phyloP scores from a whole-genome alignment of 2,888 invertebrate genomes.

The Drosophila nr. perissopoda region DNA sequence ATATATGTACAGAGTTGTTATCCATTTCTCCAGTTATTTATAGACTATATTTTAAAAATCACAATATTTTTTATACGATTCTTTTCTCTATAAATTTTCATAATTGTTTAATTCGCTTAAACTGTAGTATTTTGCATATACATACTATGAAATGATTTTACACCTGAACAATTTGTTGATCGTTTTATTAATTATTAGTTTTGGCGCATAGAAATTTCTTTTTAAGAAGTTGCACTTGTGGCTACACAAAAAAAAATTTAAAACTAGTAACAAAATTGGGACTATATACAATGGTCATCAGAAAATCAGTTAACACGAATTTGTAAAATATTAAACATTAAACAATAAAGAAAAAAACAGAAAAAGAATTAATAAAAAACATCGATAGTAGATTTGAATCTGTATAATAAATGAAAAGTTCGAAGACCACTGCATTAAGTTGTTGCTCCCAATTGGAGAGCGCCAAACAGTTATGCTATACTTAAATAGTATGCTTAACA shows the following conservation, averaged over 20 bases:
- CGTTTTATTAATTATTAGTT: constrained; percentile 14
- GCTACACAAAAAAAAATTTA: not conserved
- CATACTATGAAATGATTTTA: constrained; percentile 36
- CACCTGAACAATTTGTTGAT: constrained; percentile 46
- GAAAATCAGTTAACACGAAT: not conserved
- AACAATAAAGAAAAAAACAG: too few species aligned
- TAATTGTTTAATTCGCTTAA: constrained; percentile 43
- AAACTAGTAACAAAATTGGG: not conserved
- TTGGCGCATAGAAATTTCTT: constrained; percentile 28
- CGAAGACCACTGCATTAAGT: not conserved
- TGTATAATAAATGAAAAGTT: not conserved
- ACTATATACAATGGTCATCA: not conserved
- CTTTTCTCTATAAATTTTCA: constrained; percentile 41
- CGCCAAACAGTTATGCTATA: constrained; percentile 1
- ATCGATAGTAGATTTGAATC: too few species aligned
- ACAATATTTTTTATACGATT: constrained; percentile 55
- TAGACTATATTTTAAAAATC: constrained; percentile 56
- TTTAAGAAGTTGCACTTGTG: not conserved
- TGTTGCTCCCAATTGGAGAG: not conserved
- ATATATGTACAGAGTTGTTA: constrained; percentile 29
- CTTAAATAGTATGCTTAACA: constrained; percentile 18
- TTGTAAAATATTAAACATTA: not conserved
- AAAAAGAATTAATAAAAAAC: too few species aligned
- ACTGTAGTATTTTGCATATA: constrained; percentile 26
- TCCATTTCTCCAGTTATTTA: constrained; percentile 1